Percentiles rank a stretch among this genome's conserved stretches.
These are phyloP conservation scores for Parasteatoda tepidariorum DNA, from an alignment of 1,140 invertebrate species.

Conservation along the genomic window DNA sequence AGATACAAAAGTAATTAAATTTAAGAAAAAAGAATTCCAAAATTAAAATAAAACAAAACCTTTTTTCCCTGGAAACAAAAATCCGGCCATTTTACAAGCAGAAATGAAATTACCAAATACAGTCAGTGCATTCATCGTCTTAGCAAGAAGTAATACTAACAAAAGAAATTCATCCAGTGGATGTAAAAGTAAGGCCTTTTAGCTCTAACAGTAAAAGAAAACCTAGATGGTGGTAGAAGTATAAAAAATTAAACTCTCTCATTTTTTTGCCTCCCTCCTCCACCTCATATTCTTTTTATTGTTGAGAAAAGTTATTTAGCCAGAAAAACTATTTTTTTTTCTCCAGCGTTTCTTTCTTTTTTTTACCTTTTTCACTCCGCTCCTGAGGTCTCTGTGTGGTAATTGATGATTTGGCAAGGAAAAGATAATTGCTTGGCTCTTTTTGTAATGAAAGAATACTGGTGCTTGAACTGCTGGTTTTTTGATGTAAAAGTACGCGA, in stretches of 20 bases:
- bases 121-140: too few species aligned
- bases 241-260: constrained; percentile 23
- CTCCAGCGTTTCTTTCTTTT: too few species aligned
- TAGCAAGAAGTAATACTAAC: background rate
- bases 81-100: too few species aligned
- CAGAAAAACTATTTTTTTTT: constrained; percentile 16
- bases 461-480: constrained; percentile 4
- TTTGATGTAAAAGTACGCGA: constrained; percentile 19
- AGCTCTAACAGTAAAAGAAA: too few species aligned
- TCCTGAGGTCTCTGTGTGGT: constrained; percentile 1
- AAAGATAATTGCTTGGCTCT: constrained; percentile 42
- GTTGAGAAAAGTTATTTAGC: constrained; percentile 40
- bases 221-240: too few species aligned
- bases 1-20: background rate
- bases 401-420: constrained; percentile 42
- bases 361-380: too few species aligned
- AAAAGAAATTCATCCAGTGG: background rate
- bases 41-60: background rate
- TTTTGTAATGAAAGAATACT: constrained; percentile 45
- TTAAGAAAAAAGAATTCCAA: background rate
- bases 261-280: constrained; percentile 9
- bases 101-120: too few species aligned
- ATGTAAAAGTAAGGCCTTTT: background rate
- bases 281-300: constrained; percentile 13
- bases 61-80: too few species aligned